These are phyloP conservation scores for Girardinichthys multiradiatus DNA, from an alignment of 2,113 vertebrate genomes.

Conservation along the genomic window DNA sequence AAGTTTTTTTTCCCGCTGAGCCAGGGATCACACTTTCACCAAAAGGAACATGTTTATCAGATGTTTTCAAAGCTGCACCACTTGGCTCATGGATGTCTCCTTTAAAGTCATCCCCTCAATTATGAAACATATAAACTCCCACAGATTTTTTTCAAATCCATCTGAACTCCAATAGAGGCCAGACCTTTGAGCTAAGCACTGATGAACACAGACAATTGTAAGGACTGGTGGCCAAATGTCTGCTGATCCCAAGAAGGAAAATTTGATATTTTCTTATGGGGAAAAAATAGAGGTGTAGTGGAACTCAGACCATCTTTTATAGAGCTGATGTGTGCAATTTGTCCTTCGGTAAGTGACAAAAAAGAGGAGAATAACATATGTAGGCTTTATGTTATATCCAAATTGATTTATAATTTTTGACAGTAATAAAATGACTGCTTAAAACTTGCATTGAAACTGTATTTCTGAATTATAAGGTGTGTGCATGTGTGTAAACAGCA, in stretches of 20 bases:
- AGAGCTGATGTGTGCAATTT: conserved; percentile 10
- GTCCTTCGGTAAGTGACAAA: conserved; percentile 32
- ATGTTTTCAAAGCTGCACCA: conserved; percentile 27
- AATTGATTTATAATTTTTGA: conserved; percentile 17
- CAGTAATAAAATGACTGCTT: background rate
- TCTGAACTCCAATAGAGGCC: conserved; percentile 53
- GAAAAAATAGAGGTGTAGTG: background rate
- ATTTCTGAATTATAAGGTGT: background rate
- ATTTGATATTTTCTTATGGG: conserved; percentile 33
- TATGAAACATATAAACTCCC: conserved; percentile 52
- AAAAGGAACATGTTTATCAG: conserved; percentile 32
- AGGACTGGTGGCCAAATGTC: conserved; percentile 24
- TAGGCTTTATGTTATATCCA: conserved; percentile 37
- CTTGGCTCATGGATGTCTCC: conserved; percentile 30
- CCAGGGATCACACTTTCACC: conserved; percentile 18
- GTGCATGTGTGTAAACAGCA: background rate
- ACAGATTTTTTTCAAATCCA: conserved; percentile 49
- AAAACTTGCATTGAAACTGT: conserved; percentile 4
- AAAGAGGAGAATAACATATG: conserved; percentile 46
- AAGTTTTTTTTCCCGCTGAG: background rate
- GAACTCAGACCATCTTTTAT: background rate
- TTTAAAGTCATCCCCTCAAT: conserved; percentile 36
- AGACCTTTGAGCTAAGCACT: conserved; percentile 17
- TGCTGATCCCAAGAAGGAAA: conserved; percentile 35
- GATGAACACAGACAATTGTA: conserved; percentile 15